Evolutionary conservation across 2,888 invertebrate genomes (phyloP).

Genomic region (Chymomyza procnemis): DNA sequence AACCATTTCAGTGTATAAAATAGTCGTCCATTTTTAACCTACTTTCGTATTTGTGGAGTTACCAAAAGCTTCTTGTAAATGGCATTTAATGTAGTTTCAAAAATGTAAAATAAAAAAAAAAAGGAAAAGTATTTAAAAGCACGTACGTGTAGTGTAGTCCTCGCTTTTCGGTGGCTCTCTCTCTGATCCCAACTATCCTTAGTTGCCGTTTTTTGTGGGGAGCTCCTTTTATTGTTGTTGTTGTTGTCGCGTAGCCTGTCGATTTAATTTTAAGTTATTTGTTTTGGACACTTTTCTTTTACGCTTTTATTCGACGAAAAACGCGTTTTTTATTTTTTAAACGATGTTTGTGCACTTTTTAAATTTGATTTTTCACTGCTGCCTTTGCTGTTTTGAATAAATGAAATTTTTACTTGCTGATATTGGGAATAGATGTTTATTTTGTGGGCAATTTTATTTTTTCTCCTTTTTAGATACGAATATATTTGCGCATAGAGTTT

Average conservation of each 20-base stretch:
- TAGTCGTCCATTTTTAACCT: too few species aligned
- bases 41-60: not conserved
- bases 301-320: not conserved
- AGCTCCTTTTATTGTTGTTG: slow-evolving; percentile 23
- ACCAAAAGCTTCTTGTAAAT: slow-evolving; percentile 26
- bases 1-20: too few species aligned
- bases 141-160: slow-evolving; percentile 38
- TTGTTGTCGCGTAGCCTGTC: slow-evolving; percentile 15
- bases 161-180: slow-evolving; percentile 20
- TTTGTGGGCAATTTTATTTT: not conserved
- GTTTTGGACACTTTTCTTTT: slow-evolving; percentile 38
- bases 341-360: slow-evolving; percentile 23
- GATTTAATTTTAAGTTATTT: slow-evolving; percentile 55
- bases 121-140: slow-evolving; percentile 34
- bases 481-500: not conserved
- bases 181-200: slow-evolving; percentile 14
- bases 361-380: slow-evolving; percentile 26
- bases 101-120: not conserved
- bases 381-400: slow-evolving; percentile 32
- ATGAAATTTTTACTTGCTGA: slow-evolving; percentile 27
- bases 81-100: slow-evolving; percentile 55
- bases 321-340: slow-evolving; percentile 20
- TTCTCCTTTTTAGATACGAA: not conserved
- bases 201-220: not conserved
- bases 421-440: not conserved